A percentile compares a stretch with the other conserved stretches of the same genome.
Conservation (phyloP, 2,113 vertebrate genomes). For the Aptenodytes forsteri region DNA sequence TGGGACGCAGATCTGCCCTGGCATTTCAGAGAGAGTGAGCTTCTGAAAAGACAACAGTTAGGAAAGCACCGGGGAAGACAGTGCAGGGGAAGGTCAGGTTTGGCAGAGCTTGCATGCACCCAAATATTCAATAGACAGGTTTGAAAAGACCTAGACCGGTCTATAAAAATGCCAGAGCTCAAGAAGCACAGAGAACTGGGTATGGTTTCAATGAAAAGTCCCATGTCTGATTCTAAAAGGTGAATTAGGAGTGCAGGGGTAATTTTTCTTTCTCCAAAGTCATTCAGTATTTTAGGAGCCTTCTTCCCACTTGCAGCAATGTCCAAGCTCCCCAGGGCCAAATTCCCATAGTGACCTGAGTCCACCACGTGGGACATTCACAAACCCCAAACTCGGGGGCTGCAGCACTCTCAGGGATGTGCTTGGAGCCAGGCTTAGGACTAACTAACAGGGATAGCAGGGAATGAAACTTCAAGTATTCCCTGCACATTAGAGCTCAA, state of each 20-base stretch:
- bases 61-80: background rate
- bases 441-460: accelerated
- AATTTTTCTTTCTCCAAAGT: background rate
- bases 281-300: background rate
- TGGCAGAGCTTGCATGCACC: background rate
- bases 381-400: background rate
- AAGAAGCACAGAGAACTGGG: background rate
- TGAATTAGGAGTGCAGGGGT: background rate
- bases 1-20: background rate
- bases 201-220: background rate
- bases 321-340: background rate
- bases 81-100: background rate
- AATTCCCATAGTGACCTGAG: background rate
- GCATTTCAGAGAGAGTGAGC: background rate
- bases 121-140: background rate
- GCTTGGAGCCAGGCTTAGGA: background rate
- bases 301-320: background rate
- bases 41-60: background rate
- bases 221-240: background rate
- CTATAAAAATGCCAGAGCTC: background rate
- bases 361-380: background rate
- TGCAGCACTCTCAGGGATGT: background rate
- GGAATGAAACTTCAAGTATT: background rate
- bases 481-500: background rate
- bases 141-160: background rate